Evolutionary conservation across 2,113 vertebrate species (phyloP), one percentile per base, ranked within the genome.

Genomic region (Barbus barbus): DNA sequence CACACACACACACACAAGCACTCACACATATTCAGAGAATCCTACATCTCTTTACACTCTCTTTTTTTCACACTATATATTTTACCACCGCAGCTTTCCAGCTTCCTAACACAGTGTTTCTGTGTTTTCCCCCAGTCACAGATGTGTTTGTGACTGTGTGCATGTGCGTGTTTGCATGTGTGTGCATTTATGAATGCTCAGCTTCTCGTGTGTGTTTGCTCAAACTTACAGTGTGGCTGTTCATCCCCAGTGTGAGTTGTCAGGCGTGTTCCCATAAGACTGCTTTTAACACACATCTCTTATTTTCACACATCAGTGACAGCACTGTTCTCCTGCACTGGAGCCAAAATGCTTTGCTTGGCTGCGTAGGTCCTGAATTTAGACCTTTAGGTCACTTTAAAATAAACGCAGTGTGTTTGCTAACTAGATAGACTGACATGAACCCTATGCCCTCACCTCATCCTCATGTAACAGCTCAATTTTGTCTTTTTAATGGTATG

Each of bases 291-390:
- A 74, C 77, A 67, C 61, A 71, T 56, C 65, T 87, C 84, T 78
- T 83, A 84, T 77, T 89, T 84, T 88, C 83, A 71, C 85, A 89
- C 86, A 78, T 88, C 86, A 85, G 85, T 88, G 83, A 86, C 88
- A 90, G 63, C 85, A 86, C 89, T 90, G 86, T 90, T 89, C 71
- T 83, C 69, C 13, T 48, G 71, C 9, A 86, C 83, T 79, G 61
- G 36, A 18, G 72, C 38, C 76, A 82, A 61, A 85, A 87, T 87
- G 86, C 84, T 88, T 83, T 31, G 51, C 84, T 88, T 92, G 84
- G 86, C 72, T n/a, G 9, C 65, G 33, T 67, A 36, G 24, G 58
- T 56, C 84, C 81, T 26, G 56, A 77, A 81, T 18, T 83, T 65
- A 67, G 78, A 82, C 84, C 78, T 65, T 63, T 31, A 74, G 82